phyloP scores from a whole-genome alignment of 2,113 vertebrate species.

The Nesoenas mayeri region DNA sequence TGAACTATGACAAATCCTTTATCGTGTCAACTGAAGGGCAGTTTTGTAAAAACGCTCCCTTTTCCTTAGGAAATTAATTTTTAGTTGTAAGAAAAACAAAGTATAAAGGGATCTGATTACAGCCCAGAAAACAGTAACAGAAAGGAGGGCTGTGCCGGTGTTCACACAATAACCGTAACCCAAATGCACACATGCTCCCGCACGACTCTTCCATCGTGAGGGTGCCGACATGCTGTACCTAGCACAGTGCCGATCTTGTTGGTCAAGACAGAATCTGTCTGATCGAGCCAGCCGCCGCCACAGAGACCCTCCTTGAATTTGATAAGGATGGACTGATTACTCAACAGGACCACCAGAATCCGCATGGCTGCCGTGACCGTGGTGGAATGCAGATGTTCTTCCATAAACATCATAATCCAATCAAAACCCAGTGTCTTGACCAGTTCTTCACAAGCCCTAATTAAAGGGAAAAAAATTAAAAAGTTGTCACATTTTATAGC shows the following conservation, averaged over 20 bases:
- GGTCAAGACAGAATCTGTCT: constrained; percentile 95
- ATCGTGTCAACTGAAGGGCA: neutral
- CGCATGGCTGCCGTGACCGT: constrained; percentile 92
- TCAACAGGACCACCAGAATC: constrained; percentile 92
- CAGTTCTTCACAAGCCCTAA: constrained; percentile 95
- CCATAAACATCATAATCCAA: constrained; percentile 97
- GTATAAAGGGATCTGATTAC: neutral
- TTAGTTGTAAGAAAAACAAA: neutral
- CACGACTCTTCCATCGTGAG: accelerated
- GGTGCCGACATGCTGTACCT: constrained; percentile 76
- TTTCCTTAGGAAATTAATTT: neutral
- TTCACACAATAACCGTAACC: neutral
- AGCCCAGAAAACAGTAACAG: neutral
- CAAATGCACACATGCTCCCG: accelerated
- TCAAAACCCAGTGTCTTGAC: constrained; percentile 93
- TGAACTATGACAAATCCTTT: neutral
- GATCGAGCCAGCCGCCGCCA: constrained; percentile 97
- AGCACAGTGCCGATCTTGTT: constrained; percentile 98
- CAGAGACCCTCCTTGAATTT: constrained; percentile 95
- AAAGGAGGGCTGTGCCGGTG: neutral
- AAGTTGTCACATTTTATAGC: neutral
- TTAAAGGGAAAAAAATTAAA: neutral
- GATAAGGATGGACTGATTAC: constrained; percentile 88
- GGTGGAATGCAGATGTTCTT: constrained; percentile 93
- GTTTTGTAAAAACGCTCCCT: neutral